phyloP scores from a whole-genome alignment of 1,140 invertebrate species.

The Mya arenaria region DNA sequence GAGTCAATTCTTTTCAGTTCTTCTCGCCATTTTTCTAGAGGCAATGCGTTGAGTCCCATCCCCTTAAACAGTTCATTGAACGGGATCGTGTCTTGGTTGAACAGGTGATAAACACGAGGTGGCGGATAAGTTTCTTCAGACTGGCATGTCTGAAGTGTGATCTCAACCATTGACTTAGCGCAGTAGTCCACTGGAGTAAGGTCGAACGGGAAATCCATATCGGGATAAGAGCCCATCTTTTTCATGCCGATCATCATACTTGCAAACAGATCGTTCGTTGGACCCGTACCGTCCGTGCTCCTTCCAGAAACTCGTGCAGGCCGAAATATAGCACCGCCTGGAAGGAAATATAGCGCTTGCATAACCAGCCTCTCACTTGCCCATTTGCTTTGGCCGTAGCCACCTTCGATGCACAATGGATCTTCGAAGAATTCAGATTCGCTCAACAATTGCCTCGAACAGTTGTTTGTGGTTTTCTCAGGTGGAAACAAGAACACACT shows the following conservation, averaged over 20 bases:
- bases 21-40: constrained; percentile 63
- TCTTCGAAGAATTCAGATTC: constrained; percentile 64
- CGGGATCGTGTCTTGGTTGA: constrained; percentile 63
- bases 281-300: constrained; percentile 59
- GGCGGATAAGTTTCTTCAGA: background rate
- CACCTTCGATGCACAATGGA: constrained; percentile 59
- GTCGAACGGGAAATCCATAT: constrained; percentile 69
- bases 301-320: constrained; percentile 65
- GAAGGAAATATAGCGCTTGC: constrained; percentile 65
- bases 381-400: constrained; percentile 71
- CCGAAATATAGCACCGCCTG: constrained; percentile 70
- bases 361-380: constrained; percentile 65
- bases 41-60: constrained; percentile 44
- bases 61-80: constrained; percentile 64
- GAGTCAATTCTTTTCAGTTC: constrained; percentile 43
- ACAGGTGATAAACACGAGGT: constrained; percentile 63
- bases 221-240: constrained; percentile 61
- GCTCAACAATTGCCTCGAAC: constrained; percentile 25
- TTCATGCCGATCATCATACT: constrained; percentile 63
- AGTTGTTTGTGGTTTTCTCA: background rate
- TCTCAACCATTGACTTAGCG: constrained; percentile 66
- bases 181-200: constrained; percentile 68
- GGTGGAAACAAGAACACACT: constrained; percentile 67
- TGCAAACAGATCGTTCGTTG: constrained; percentile 67
- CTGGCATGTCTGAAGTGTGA: constrained; percentile 57